Conservation (phyloP, 2,888 invertebrate genomes). For the Uropetala carovei region DNA sequence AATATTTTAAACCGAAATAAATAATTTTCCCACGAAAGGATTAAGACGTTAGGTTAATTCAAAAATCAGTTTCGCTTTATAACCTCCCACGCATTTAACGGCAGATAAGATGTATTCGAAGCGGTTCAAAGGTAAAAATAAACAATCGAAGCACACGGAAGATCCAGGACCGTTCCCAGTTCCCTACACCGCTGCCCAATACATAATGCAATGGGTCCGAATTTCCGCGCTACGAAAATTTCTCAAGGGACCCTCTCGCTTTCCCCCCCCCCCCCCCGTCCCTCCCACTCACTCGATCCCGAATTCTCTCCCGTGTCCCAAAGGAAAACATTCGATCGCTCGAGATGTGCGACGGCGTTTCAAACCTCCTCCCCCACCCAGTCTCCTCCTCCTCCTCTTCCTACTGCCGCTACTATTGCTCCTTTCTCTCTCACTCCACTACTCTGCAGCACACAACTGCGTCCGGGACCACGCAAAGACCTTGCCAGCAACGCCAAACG, state of each 20-base stretch:
- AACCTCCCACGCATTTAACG: no score
- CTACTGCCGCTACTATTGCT: no score
- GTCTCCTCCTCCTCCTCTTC: no score
- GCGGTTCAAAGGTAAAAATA: no score
- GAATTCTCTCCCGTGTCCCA: background rate
- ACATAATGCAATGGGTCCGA: background rate
- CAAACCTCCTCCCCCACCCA: background rate
- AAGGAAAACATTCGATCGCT: constrained; percentile 1
- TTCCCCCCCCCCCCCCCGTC: background rate
- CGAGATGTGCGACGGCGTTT: background rate
- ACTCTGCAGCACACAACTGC: background rate
- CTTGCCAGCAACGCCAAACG: constrained; percentile 31
- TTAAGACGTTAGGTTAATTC: no score
- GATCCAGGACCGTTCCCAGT: background rate
- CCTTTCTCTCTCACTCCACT: background rate
- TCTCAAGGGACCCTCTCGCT: background rate
- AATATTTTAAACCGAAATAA: no score
- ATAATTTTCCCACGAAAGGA: no score
- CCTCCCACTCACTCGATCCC: no score
- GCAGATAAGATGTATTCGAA: no score
- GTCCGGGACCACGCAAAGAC: constrained; percentile 36
- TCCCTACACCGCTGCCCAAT: background rate
- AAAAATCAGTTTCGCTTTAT: no score
- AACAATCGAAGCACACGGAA: no score
- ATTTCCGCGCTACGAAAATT: background rate